Evolutionary conservation across 2,113 vertebrate genomes (phyloP), one percentile per base, ranked within the genome.

Genomic region (Upupa epops): DNA sequence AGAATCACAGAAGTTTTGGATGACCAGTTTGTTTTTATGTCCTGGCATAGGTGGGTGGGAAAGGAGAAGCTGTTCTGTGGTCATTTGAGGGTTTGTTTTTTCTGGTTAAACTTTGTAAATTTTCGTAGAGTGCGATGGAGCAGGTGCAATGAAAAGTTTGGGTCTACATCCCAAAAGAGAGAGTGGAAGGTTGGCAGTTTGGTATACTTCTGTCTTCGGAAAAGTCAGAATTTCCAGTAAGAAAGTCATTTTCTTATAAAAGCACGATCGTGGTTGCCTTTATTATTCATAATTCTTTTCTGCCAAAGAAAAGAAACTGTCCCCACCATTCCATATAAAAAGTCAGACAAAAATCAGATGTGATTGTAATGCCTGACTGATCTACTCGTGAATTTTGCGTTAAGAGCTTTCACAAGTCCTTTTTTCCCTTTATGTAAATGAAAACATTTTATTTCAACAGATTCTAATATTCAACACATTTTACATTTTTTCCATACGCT

Each of bases 321-420:
- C 34, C 52, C 20, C 60, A 37, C n/a, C 2, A 1, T 9, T 85
- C 32, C 56, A 71, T 66, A 16, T 31, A 31, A 55, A 48, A 68
- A 80, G 51, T 40, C 63, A 83, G 86, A 59, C 78, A 87, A 74
- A 83, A 74, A 59, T 83, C 51, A 69, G 52, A 79, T 83, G 31
- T 69, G 25, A 70, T 83, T 87, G 69, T 65, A 90, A 87, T 83
- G 45, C 68, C 63, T 65, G 42, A 40, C 56, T 64, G 26, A 73
- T 63, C 51, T 84, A 19, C 55, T 49, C 80, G 45, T 0, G 2
- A 75, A 48, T 54, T 84, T 52, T 70, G 51, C 61, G 48, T 54
- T 59, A 71, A 59, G 19, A 85, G 51, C 80, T 75, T 80, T 85
- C 64, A 65, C 63, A 28, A 89, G 80, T 75, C 26, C 58, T 55